Evolutionary conservation across 1,140 invertebrate species (phyloP).

Genomic region (Theocolax elegans): DNA sequence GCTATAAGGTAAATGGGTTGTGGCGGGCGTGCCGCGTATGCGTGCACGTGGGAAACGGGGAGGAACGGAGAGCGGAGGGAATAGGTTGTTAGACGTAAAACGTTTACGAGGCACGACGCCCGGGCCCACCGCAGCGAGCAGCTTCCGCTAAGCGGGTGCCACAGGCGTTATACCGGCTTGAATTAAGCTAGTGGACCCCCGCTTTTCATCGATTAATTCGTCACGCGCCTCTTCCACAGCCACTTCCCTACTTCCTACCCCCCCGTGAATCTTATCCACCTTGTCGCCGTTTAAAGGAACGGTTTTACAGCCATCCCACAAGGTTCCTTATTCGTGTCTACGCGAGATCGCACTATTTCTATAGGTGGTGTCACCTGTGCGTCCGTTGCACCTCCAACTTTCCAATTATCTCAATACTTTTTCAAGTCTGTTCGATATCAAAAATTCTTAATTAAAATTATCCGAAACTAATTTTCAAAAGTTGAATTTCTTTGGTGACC

Average conservation of each 20-base stretch:
- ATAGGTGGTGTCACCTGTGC: too few relatives aligned
- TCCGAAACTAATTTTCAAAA: too few relatives aligned
- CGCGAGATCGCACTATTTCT: too few relatives aligned
- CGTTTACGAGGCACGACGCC: slow-evolving; percentile 39
- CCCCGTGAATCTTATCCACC: too few relatives aligned
- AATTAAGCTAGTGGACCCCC: slow-evolving; percentile 29
- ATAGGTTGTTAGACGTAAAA: slow-evolving; percentile 36
- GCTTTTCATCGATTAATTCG: slow-evolving; percentile 21
- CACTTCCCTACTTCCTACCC: too few relatives aligned
- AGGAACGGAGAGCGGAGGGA: background rate
- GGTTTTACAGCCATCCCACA: background rate
- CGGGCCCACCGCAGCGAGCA: background rate
- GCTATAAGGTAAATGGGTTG: background rate
- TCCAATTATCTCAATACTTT: too few relatives aligned
- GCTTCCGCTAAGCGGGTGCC: slow-evolving; percentile 11
- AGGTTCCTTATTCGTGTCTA: too few relatives aligned
- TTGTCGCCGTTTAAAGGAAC: background rate
- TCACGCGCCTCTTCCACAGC: slow-evolving; percentile 1
- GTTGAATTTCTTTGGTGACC: too few relatives aligned
- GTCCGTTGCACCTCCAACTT: too few relatives aligned
- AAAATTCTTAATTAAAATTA: too few relatives aligned
- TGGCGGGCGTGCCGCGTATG: background rate
- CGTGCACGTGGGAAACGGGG: background rate
- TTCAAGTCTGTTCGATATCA: too few relatives aligned
- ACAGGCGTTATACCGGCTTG: slow-evolving; percentile 19